These are phyloP conservation scores for Urocynchramus pylzowi DNA, from an alignment of 2,113 vertebrate genomes.

Conservation along the genomic window DNA sequence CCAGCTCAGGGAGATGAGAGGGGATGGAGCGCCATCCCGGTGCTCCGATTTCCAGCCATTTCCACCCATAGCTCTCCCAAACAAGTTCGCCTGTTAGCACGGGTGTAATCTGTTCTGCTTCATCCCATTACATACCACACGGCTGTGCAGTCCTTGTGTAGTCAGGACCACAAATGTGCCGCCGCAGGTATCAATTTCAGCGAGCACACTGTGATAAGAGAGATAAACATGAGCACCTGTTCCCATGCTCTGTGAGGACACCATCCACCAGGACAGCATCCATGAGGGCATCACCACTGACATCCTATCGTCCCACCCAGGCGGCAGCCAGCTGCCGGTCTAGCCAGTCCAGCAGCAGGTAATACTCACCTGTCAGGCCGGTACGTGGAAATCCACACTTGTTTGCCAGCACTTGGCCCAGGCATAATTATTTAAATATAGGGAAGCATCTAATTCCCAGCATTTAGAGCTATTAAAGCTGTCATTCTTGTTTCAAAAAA, in stretches of 20 bases:
- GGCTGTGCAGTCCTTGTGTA: fast-evolving
- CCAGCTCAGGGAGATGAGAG: fast-evolving
- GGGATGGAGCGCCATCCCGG: fast-evolving
- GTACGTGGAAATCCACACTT: background rate
- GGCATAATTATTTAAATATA: background rate
- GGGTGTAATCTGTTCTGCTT: fast-evolving
- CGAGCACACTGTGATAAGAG: background rate
- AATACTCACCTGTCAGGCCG: background rate
- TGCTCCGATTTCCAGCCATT: background rate
- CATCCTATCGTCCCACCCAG: background rate
- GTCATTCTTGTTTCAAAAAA: background rate
- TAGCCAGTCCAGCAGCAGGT: background rate
- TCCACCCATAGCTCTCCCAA: fast-evolving
- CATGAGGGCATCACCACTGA: fast-evolving
- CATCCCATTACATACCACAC: fast-evolving
- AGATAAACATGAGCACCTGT: background rate
- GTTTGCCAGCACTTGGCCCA: background rate
- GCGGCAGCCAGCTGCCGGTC: background rate
- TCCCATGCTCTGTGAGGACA: fast-evolving
- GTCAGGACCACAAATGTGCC: fast-evolving
- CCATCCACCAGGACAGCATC: background rate
- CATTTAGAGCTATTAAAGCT: background rate
- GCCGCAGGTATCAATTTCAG: background rate
- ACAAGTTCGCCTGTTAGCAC: fast-evolving
- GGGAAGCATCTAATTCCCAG: background rate